Conservation (phyloP, 2,888 invertebrate genomes). For the Cosmia trapezina region DNA sequence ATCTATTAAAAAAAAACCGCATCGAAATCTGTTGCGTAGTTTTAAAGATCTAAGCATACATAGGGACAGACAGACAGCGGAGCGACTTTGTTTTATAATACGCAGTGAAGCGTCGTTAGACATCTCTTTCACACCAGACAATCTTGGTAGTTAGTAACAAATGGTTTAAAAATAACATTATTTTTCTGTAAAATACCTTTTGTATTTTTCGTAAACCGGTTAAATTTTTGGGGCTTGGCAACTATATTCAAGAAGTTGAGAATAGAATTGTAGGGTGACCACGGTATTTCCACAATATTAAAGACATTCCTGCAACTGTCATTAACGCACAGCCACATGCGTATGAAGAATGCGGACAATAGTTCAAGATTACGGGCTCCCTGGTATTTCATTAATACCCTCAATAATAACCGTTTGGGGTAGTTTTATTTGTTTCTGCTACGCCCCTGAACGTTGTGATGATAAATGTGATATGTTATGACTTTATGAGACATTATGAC, state of each 20-base stretch:
- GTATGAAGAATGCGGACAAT: conserved; percentile 57
- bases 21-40: no score
- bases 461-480: conserved; percentile 53
- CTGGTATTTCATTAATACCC: conserved; percentile 66
- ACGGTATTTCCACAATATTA: conserved; percentile 43
- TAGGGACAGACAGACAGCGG: no score
- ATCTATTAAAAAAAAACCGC: no score
- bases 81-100: no score
- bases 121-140: not conserved
- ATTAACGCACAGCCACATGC: conserved; percentile 40
- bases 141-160: not conserved
- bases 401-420: conserved; percentile 50
- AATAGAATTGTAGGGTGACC: conserved; percentile 28
- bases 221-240: not conserved
- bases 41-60: no score
- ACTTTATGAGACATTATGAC: conserved; percentile 41
- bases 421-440: conserved; percentile 59
- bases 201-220: not conserved
- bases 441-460: conserved; percentile 19
- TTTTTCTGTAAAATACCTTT: not conserved
- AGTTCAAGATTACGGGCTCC: conserved; percentile 55
- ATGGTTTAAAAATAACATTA: not conserved
- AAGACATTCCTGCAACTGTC: conserved; percentile 56
- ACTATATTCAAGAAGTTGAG: no score
- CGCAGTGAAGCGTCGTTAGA: not conserved